Base-by-base conservation (phyloP, 2,113 vertebrate species). In the Entelurus aequoreus region DNA sequence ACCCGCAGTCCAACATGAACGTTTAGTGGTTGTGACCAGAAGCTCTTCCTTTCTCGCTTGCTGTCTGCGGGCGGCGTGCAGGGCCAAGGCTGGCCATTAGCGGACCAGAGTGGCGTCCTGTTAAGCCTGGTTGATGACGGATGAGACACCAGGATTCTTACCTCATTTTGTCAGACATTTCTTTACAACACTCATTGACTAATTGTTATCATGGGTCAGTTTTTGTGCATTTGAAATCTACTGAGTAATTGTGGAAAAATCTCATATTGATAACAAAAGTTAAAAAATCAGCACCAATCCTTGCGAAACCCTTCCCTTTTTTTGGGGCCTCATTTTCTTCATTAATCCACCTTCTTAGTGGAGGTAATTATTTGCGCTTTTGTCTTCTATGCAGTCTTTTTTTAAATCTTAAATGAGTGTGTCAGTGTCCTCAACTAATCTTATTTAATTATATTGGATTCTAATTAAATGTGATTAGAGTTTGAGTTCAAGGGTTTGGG, bases 401-500 rank as follows among this genome's bases (percentile, higher is more conserved):
- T 67, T 66, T 37, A 6, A 54, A 64, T 28, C 60, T 69, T 56
- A 71, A 59, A 63, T 16, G 36, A 75, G 52, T 60, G 52, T 60
- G 62, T 62, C 67, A 53, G 72, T 79, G 53, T 60, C 53, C 67
- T 65, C 35, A 76, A 81, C 72, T 75, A 78, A 73, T 74, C 77
- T 16, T 57, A 75, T 83, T 74, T 75, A 69, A 77, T 80, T 58
- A 68, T 79, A 81, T 57, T 47, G 79, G 72, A 75, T 60, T 8
- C 84, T 21, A 68, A 65, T 28, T 28, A 36, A 50, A 62, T 64
- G 52, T 68, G 57, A 72, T 68, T 60, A 65, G 73, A 37, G 54
- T 64, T 76, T 68, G 50, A 63, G 66, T 51, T 71, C 36, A 62
- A 76, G 63, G 58, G 68, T 66, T 70, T 36, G 15, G 64, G 51